Conservation (phyloP, 2,888 invertebrate species). For the Trichogramma dendrolimi region DNA sequence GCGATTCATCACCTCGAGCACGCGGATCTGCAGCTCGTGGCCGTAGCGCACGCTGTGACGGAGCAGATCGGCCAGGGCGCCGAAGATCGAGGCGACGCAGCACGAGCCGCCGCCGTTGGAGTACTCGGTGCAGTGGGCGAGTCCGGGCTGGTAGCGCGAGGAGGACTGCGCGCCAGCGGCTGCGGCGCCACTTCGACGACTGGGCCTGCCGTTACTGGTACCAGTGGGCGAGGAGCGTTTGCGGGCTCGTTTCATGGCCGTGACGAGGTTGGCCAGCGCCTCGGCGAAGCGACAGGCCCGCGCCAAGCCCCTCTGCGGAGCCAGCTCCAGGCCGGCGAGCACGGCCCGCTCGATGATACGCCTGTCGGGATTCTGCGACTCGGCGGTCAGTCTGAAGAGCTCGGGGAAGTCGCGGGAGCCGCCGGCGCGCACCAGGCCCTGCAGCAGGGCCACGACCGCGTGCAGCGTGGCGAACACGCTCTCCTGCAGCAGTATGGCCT, state of each 20-base stretch:
- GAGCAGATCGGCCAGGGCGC: slow-evolving; percentile 54
- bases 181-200: slow-evolving; percentile 48
- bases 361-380: slow-evolving; percentile 56
- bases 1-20: slow-evolving; percentile 57
- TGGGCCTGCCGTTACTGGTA: slow-evolving; percentile 55
- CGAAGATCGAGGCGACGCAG: slow-evolving; percentile 16
- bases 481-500: slow-evolving; percentile 57
- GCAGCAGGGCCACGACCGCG: slow-evolving; percentile 57
- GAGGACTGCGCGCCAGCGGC: slow-evolving; percentile 27
- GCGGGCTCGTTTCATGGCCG: slow-evolving; percentile 58
- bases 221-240: slow-evolving; percentile 56
- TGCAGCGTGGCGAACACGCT: slow-evolving; percentile 61
- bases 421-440: slow-evolving; percentile 56
- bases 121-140: slow-evolving; percentile 39
- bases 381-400: slow-evolving; percentile 59
- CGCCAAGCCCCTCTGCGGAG: slow-evolving; percentile 49
- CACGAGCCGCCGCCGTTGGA: slow-evolving; percentile 5
- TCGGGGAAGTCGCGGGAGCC: slow-evolving; percentile 57
- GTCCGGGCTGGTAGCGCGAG: slow-evolving; percentile 54
- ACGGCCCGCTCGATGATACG: slow-evolving; percentile 58
- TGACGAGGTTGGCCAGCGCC: no score
- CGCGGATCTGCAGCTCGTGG: slow-evolving; percentile 51
- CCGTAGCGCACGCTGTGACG: slow-evolving; percentile 53
- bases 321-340: slow-evolving; percentile 56
- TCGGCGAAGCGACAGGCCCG: slow-evolving; percentile 52